phyloP scores from a whole-genome alignment of 2,888 invertebrate species.

The Cosmia pyralina region DNA sequence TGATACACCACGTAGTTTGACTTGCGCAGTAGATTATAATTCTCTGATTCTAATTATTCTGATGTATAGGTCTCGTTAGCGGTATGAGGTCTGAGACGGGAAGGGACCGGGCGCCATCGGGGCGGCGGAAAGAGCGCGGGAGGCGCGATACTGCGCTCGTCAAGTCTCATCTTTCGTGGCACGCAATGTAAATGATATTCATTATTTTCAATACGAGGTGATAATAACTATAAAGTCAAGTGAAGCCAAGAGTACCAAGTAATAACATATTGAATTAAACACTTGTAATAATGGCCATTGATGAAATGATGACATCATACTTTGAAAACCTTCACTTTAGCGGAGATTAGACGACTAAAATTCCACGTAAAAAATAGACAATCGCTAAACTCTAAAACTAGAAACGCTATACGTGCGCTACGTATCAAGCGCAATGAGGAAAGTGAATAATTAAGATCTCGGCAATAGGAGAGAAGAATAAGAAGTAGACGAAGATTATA shows the following conservation, averaged over 20 bases:
- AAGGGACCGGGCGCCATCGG: too few relatives aligned
- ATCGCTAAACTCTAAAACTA: constrained; percentile 1
- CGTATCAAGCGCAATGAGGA: constrained; percentile 14
- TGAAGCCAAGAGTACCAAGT: constrained; percentile 3
- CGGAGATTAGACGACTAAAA: neutral
- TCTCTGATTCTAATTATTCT: too few relatives aligned
- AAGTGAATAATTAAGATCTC: constrained; percentile 14
- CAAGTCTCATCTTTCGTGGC: too few relatives aligned
- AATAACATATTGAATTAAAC: constrained; percentile 24
- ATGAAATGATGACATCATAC: constrained; percentile 24
- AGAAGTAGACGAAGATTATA: constrained; percentile 33
- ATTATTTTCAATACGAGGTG: constrained; percentile 18
- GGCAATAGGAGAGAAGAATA: constrained; percentile 4
- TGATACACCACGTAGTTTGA: too few relatives aligned
- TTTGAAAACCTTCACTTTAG: constrained; percentile 7
- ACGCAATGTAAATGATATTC: neutral
- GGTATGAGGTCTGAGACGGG: too few relatives aligned
- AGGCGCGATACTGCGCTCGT: too few relatives aligned
- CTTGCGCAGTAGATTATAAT: too few relatives aligned
- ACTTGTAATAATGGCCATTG: constrained; percentile 23
- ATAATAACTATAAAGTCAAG: constrained; percentile 24
- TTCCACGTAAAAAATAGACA: neutral
- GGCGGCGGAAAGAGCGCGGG: too few relatives aligned
- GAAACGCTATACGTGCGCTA: neutral
- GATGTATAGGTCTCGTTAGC: too few relatives aligned